Evolutionary conservation across 2,797 vertebrate species (phyloP), one percentile per base, ranked within the genome.

Genomic region (Amblyopsis hoosieri): DNA sequence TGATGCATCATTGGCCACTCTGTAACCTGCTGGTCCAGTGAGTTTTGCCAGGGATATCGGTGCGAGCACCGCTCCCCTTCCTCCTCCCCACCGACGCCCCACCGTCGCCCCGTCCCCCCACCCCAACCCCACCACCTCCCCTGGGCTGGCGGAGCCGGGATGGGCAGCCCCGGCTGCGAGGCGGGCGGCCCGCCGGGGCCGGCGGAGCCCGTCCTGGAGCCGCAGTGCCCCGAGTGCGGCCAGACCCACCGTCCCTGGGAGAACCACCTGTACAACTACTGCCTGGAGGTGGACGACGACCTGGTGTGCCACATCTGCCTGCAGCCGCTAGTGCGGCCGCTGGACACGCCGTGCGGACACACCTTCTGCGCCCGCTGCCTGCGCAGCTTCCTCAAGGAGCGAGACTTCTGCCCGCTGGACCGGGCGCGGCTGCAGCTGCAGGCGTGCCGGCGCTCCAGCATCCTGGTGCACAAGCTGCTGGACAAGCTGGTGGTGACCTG

Each of bases 301-400:
- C 92, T 99, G 74, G 96, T 98, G 83, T 99, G 97, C 92, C 97
- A 99, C 80, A 99, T 99, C 85, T 99, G 97, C 93, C 94, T 99
- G 91, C 97, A 99, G 91, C 97, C 97, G 4, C 93, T 99, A 87
- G 88, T 99, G 85, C 95, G 96, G 92, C 97, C 97, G 0, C 91
- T 98, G 31, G 97, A 99, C 80, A 99, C 97, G 0, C 97, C 97
- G 5, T 99, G 97, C 50, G 97, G 97, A 60, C 97, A 99, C 91
- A 99, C 97, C 14, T 99, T 98, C 92, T 99, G 97, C 72, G 94
- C 93, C 83, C 96, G 96, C 90, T 99, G 97, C 93, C 95, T 99
- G 87, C 93, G 94, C 54, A 98, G 97, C 91, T 99, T 99, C 87
- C 90, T 99, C 64, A 95, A 97, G 85, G 96, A 98, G 85, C 95